phyloP scores from a whole-genome alignment of 2,113 vertebrate species.

The Cyphomyrus plagiostoma region DNA sequence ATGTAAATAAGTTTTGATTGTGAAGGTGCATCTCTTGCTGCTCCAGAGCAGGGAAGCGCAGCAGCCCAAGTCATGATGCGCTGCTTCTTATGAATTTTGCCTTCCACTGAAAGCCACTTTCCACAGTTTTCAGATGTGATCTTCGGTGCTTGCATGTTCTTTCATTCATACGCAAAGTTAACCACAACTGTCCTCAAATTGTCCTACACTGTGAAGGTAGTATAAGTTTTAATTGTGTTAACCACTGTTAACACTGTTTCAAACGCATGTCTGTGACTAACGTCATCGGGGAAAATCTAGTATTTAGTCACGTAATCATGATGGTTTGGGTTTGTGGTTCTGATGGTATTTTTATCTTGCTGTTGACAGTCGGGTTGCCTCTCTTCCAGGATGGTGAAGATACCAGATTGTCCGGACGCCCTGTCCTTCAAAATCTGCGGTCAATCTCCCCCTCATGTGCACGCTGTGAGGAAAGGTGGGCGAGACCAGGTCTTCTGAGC shows the following conservation, averaged over 20 bases:
- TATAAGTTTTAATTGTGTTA: background rate
- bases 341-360: background rate
- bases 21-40: background rate
- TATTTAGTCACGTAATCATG: background rate
- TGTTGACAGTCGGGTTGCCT: background rate
- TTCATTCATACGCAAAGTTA: background rate
- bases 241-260: background rate
- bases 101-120: background rate
- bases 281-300: background rate
- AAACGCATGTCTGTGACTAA: background rate
- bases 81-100: background rate
- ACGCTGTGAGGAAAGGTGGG: constrained; percentile 84
- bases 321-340: background rate
- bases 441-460: constrained; percentile 74
- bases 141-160: background rate
- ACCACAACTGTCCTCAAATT: background rate
- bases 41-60: background rate
- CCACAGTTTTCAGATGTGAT: background rate
- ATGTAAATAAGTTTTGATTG: background rate
- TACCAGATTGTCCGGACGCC: constrained; percentile 76
- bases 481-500: constrained; percentile 18
- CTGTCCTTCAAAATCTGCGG: constrained; percentile 87
- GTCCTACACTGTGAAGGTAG: background rate
- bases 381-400: constrained; percentile 78
- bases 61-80: background rate